Evolutionary conservation across 2,113 vertebrate species (phyloP), one percentile per base, ranked within the genome.

Genomic region (Empidonax traillii): DNA sequence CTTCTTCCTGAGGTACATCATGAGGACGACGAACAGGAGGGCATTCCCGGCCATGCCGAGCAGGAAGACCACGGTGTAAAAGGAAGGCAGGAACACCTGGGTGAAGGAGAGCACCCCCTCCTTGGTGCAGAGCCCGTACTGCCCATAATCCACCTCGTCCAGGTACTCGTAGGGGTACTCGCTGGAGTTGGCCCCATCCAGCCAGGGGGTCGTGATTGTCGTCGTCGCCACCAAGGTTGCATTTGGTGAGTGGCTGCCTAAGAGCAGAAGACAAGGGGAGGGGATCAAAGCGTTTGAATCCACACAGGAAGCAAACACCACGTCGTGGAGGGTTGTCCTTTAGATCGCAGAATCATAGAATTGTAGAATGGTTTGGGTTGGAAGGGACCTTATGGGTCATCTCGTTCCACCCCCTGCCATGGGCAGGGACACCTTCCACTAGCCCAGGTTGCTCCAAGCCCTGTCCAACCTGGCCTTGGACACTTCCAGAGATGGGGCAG

Each of bases 91-190:
- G 87, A 98, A 98, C 11, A 94, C 58, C 33, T 67, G 96, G 85
- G 81, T 68, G 27, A 99, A 98, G 47, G 95, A 94, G 14, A 82
- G 49, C 9, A 98, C 96, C 5, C 96, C 97, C 2, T 97, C 96
- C 51, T 98, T 98, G 30, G 94, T 96, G 94, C 98, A 99, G 30
- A 91, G 79, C 52, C 87, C 23, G 74, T 96, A 97, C 19, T 56
- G 49, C 14, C 21, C 5, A n/a, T 87, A 53, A 2, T 93, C 91
- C 3, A 93, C 97, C 5, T 97, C 87, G 0, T 92, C 82, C 94
- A 92, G 19, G 84, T 97, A 98, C 30, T 97, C 69, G 0, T 97
- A 97, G 0, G 16, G 73, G 3, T 97, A 97, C 77, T 85, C 46
- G 2, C 81, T 97, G 2, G 21, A 52, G 49, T 65, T 97, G 69